Conservation (phyloP, 2,113 vertebrate genomes). For the Phasianus colchicus region DNA sequence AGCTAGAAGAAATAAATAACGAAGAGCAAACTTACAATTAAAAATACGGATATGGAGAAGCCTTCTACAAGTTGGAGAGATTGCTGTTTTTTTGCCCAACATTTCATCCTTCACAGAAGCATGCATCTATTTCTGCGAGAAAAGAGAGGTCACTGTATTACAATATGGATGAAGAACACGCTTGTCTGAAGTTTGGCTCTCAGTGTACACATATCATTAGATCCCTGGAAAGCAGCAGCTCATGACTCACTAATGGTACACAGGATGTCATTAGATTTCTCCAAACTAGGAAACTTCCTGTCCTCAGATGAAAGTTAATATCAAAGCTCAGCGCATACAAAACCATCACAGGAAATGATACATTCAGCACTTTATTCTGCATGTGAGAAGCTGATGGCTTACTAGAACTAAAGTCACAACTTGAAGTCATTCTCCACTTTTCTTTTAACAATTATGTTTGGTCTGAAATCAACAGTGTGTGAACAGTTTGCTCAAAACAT, state of each 20-base stretch:
- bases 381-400: background rate
- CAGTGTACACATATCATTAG: fast-evolving
- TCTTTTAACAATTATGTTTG: background rate
- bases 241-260: no score
- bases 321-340: background rate
- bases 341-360: background rate
- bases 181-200: background rate
- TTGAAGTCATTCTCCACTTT: background rate
- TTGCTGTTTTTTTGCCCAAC: background rate
- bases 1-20: slow-evolving; percentile 28
- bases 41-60: background rate
- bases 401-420: background rate
- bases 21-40: background rate
- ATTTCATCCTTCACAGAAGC: background rate
- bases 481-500: background rate
- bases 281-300: background rate
- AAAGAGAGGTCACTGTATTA: fast-evolving
- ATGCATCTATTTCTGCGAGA: background rate
- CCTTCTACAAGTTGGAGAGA: background rate
- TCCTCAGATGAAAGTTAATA: background rate
- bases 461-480: background rate
- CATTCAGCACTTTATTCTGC: background rate
- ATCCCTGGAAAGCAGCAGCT: background rate
- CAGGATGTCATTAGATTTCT: background rate
- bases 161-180: background rate